These are phyloP conservation scores for Istiophorus platypterus DNA, from an alignment of 2,113 vertebrate species.

Conservation along the genomic window DNA sequence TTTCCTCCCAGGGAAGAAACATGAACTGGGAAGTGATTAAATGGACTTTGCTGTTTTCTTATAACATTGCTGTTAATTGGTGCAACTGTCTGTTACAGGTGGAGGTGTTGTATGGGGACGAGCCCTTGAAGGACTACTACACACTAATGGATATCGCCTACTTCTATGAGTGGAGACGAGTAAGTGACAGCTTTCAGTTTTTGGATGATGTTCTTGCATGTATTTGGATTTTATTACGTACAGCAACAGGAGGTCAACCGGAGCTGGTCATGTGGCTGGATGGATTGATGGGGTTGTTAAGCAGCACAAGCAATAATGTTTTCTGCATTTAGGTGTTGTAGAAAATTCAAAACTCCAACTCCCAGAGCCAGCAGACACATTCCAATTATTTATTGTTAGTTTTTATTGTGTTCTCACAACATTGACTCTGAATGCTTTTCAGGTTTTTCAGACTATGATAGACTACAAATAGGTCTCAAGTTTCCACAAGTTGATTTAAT, in stretches of 20 bases:
- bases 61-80: not conserved
- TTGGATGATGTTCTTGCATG: not conserved
- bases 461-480: not conserved
- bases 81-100: constrained; percentile 82
- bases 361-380: not conserved
- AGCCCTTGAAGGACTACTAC: constrained; percentile 95
- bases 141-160: constrained; percentile 97
- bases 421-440: not conserved
- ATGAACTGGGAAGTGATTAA: not conserved
- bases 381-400: not conserved
- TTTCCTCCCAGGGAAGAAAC: not conserved
- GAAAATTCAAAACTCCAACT: too few species aligned
- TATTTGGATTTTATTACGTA: not conserved
- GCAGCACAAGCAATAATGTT: not conserved
- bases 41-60: not conserved
- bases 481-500: not conserved
- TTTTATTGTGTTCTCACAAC: not conserved
- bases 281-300: not conserved
- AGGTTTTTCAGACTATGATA: not conserved
- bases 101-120: constrained; percentile 93
- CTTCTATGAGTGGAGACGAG: constrained; percentile 95
- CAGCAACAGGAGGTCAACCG: not conserved
- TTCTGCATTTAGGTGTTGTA: not conserved
- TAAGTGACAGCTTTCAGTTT: constrained; percentile 68
- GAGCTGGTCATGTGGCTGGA: not conserved